Percentiles rank a stretch among this genome's conserved stretches.
Evolutionary conservation across 2,797 vertebrate genomes (phyloP).

Genomic region (Naso thynnoides): DNA sequence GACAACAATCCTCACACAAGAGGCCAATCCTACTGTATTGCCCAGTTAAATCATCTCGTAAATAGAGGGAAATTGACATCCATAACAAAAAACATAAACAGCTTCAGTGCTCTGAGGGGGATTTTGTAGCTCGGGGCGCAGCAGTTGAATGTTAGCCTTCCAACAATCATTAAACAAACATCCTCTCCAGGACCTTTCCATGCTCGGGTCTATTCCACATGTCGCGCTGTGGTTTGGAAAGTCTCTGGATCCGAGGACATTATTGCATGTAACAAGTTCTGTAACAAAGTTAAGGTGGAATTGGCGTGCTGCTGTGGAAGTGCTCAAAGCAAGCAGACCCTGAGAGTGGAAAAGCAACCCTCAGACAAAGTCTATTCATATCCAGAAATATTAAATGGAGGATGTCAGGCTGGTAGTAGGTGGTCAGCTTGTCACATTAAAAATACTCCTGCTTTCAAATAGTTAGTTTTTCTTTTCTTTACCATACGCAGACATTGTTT

Average conservation of each 20-base stretch:
- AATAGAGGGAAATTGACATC: slow-evolving; percentile 81
- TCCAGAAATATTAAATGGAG: slow-evolving; percentile 68
- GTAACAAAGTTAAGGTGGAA: slow-evolving; percentile 78
- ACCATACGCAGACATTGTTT: slow-evolving; percentile 41
- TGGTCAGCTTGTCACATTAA: slow-evolving; percentile 75
- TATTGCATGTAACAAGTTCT: slow-evolving; percentile 83
- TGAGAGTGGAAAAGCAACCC: slow-evolving; percentile 60
- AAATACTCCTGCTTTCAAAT: slow-evolving; percentile 52
- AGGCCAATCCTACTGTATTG: slow-evolving; percentile 64
- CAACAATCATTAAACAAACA: slow-evolving; percentile 84
- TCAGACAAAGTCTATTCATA: slow-evolving; percentile 73
- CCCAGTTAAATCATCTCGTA: slow-evolving; percentile 75
- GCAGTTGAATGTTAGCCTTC: slow-evolving; percentile 71
- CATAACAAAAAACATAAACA: slow-evolving; percentile 82
- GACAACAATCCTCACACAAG: slow-evolving; percentile 71
- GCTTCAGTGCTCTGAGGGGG: slow-evolving; percentile 63
- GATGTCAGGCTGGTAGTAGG: slow-evolving; percentile 74
- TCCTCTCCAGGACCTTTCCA: slow-evolving; percentile 77
- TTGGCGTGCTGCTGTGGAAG: slow-evolving; percentile 62
- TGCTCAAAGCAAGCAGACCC: slow-evolving; percentile 54
- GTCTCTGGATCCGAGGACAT: slow-evolving; percentile 60
- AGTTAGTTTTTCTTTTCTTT: slow-evolving; percentile 52
- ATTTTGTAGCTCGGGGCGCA: slow-evolving; percentile 73
- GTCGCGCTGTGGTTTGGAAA: slow-evolving; percentile 79
- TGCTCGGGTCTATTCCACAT: slow-evolving; percentile 73